phyloP scores from a whole-genome alignment of 2,113 vertebrate genomes.

The Heloderma charlesbogerti region DNA sequence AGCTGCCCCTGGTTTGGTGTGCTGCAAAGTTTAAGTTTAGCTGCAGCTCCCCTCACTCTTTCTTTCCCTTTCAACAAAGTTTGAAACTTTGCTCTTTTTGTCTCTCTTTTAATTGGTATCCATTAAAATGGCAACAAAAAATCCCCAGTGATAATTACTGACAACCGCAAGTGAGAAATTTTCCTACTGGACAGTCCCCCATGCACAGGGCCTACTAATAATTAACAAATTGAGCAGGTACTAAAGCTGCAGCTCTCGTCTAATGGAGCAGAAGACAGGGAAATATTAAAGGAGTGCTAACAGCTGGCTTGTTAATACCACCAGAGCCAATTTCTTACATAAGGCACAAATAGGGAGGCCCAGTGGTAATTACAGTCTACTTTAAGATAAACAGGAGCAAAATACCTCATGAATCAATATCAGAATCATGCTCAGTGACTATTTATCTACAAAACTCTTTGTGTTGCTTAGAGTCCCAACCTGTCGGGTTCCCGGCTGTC shows the following conservation, averaged over 20 bases:
- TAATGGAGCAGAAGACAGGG: constrained; percentile 62
- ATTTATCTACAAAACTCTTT: background rate
- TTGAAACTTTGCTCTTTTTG: background rate
- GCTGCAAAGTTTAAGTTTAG: background rate
- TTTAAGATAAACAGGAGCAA: constrained; percentile 50
- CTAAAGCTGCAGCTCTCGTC: constrained; percentile 48
- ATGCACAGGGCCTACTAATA: constrained; percentile 60
- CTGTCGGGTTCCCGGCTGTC: too few relatives aligned
- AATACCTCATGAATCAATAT: background rate
- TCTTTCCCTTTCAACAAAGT: background rate
- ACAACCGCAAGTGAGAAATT: background rate
- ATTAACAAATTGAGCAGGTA: constrained; percentile 66
- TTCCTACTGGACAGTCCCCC: constrained; percentile 21
- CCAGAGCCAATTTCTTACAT: constrained; percentile 43
- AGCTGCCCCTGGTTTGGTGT: background rate
- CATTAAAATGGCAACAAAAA: background rate
- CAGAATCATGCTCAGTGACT: accelerated
- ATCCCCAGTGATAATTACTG: background rate
- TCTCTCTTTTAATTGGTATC: background rate
- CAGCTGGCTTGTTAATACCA: constrained; percentile 68
- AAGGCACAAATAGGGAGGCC: constrained; percentile 59
- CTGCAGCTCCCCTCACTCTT: background rate
- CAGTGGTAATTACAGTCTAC: constrained; percentile 47
- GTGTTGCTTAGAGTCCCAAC: background rate
- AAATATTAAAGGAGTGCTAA: constrained; percentile 66